Base-by-base conservation (phyloP, 2,888 invertebrate genomes). In the Diabrotica balteata region DNA sequence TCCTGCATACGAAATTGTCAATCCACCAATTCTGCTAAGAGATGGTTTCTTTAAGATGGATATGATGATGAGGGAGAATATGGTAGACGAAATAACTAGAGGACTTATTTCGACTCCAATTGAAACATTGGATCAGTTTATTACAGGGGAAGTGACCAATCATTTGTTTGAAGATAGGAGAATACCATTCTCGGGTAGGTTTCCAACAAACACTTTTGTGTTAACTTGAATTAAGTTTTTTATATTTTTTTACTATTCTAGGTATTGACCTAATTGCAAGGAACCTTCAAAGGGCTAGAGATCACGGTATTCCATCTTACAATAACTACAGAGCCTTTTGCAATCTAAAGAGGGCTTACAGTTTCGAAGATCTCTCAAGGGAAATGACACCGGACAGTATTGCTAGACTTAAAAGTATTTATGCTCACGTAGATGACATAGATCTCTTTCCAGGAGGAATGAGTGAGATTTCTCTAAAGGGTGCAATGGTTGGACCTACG, bases 361-460 rank as follows among this genome's bases (percentile, higher is more conserved):
- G 88, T 0, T 97, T 97, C 84, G 93, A 94, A 63, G 97, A 98
- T 82, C 85, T 98, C 22, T 88, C 91, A 0, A 89, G 94, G 59
- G 96, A 96, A 84, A 92, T 97, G 78, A 93, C 95, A 43, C 90
- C 90, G 69, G 94, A 94, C 84, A 92, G 93, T 17, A 93, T 93
- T 75, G 89, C 90, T 0, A 86, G 90, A 71, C 87, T 94, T 78
- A 93, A 93, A 83, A 88, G 92, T 68, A 91, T 94, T 70, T 95
- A 95, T 82, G 89, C 92, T 0, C 92, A 93, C 2, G 97, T 97
- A 0, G 97, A 98, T 79, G 98, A 98, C 82, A 95, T 98, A 66
- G 96, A 98, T 83, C 87, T 98, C 4, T 98, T 98, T 89, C 95
- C 97, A 0, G 98, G 97, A 17, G 94, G 96, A 3, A 92, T 98